Conservation (phyloP, 2,797 vertebrate genomes). For the Centroberyx gerrardi region DNA sequence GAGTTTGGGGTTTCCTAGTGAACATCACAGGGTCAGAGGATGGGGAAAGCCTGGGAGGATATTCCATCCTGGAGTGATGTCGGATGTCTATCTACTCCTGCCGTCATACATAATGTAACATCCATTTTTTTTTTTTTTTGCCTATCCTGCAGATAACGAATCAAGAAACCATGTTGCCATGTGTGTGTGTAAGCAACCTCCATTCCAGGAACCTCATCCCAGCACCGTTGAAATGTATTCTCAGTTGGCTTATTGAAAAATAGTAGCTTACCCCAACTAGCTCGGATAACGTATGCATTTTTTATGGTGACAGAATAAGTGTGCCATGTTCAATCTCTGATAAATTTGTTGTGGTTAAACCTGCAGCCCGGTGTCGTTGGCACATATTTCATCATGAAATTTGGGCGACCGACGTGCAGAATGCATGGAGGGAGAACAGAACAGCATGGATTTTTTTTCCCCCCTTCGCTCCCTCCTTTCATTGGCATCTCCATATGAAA, state of each 20-base stretch:
- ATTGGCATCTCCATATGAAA: conserved; percentile 66
- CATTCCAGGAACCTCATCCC: conserved; percentile 11
- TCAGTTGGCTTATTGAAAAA: conserved; percentile 5
- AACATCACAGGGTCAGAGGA: conserved; percentile 64
- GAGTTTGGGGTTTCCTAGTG: conserved; percentile 63
- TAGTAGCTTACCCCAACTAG: conserved; percentile 1
- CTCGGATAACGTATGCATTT: conserved; percentile 34
- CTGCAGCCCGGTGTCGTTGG: background rate
- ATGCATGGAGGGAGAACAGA: conserved; percentile 48
- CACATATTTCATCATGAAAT: conserved; percentile 45
- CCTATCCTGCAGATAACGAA: conserved; percentile 56
- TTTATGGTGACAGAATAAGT: conserved; percentile 47
- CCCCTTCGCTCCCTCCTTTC: conserved; percentile 41
- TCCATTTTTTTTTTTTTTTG: conserved; percentile 15
- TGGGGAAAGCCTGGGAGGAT: conserved; percentile 31
- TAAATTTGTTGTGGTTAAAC: conserved; percentile 41
- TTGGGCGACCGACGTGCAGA: conserved; percentile 33
- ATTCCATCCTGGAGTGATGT: conserved; percentile 51
- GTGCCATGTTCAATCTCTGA: conserved; percentile 44
- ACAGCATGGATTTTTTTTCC: conserved; percentile 43
- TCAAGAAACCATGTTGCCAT: conserved; percentile 18
- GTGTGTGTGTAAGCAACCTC: conserved; percentile 15
- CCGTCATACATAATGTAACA: conserved; percentile 69
- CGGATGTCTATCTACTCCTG: conserved; percentile 50
- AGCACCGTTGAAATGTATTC: conserved; percentile 15